Percentiles rank a stretch among this genome's conserved stretches.
These are phyloP conservation scores for Hypsibius dujardini DNA, from an alignment of 1,140 invertebrate genomes.

Conservation along the genomic window DNA sequence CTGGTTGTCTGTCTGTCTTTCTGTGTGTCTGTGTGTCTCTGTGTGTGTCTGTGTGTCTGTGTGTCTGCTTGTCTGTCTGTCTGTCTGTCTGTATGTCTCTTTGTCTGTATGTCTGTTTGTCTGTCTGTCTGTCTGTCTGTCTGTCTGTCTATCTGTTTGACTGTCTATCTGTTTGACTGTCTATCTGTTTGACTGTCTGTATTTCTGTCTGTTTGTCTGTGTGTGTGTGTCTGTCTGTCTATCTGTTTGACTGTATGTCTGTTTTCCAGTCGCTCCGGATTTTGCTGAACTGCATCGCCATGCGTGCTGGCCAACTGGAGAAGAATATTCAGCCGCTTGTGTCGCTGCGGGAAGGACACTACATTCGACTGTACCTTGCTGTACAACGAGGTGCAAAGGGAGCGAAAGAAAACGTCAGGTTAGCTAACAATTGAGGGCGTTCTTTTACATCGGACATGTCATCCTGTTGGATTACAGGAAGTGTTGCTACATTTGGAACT, in stretches of 20 bases:
- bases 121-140: too few relatives aligned
- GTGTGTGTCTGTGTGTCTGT: too few relatives aligned
- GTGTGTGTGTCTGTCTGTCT: background rate
- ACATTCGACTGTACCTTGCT: slow-evolving; percentile 79
- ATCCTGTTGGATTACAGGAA: too few relatives aligned
- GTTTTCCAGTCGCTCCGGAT: slow-evolving; percentile 61
- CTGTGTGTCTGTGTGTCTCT: too few relatives aligned
- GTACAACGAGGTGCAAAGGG: slow-evolving; percentile 52
- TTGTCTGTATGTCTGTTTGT: too few relatives aligned
- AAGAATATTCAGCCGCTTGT: slow-evolving; percentile 76
- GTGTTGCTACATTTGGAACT: slow-evolving; percentile 59
- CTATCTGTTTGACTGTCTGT: too few relatives aligned
- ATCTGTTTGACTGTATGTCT: slow-evolving; percentile 21
- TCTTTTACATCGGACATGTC: background rate
- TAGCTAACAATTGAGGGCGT: slow-evolving; percentile 1
- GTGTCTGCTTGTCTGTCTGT: too few relatives aligned
- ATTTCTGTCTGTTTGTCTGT: too few relatives aligned
- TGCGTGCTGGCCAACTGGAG: slow-evolving; percentile 75
- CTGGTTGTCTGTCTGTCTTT: too few relatives aligned
- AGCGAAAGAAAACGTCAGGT: slow-evolving; percentile 18
- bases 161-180: too few relatives aligned
- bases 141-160: too few relatives aligned
- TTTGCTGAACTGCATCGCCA: slow-evolving; percentile 68
- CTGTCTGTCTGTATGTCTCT: too few relatives aligned
- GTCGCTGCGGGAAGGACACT: slow-evolving; percentile 87